Evolutionary conservation across 2,888 invertebrate species (phyloP).

Genomic region (Cerastoderma edule): DNA sequence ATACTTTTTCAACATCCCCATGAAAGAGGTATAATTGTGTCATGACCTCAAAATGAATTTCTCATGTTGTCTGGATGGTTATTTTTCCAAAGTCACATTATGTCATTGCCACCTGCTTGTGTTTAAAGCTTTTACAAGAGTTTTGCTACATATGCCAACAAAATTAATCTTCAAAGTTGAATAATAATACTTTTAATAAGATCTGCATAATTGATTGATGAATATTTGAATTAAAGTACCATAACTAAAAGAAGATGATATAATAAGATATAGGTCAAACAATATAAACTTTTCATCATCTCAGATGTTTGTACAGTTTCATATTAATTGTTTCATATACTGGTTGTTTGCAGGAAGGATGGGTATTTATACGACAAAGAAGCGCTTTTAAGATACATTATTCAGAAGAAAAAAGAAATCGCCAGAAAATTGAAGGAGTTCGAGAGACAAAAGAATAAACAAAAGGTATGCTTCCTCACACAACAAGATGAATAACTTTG

Average conservation of each 20-base stretch:
- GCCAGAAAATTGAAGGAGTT: slow-evolving; percentile 95
- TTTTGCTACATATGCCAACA: too few species aligned
- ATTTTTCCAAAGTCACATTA: too few species aligned
- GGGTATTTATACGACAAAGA: slow-evolving; percentile 98
- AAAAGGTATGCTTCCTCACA: slow-evolving; percentile 87
- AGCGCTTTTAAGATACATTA: slow-evolving; percentile 96
- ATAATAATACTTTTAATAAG: too few species aligned
- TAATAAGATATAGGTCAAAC: neutral
- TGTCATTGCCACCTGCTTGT: too few species aligned
- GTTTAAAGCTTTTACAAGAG: too few species aligned
- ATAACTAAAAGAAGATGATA: neutral
- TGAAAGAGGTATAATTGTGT: too few species aligned
- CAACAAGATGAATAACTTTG: too few species aligned
- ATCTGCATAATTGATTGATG: too few species aligned
- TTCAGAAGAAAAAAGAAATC: slow-evolving; percentile 96
- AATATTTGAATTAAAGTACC: neutral
- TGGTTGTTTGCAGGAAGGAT: slow-evolving; percentile 87
- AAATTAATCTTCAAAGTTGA: too few species aligned
- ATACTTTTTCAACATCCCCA: too few species aligned
- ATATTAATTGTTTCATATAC: slow-evolving; percentile 12
- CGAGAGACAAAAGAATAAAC: slow-evolving; percentile 92
- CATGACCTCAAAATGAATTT: too few species aligned
- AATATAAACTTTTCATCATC: neutral
- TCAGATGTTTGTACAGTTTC: neutral
- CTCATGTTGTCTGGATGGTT: too few species aligned